Base-by-base conservation (phyloP, 2,797 vertebrate species). In the Pelodytes ibericus region DNA sequence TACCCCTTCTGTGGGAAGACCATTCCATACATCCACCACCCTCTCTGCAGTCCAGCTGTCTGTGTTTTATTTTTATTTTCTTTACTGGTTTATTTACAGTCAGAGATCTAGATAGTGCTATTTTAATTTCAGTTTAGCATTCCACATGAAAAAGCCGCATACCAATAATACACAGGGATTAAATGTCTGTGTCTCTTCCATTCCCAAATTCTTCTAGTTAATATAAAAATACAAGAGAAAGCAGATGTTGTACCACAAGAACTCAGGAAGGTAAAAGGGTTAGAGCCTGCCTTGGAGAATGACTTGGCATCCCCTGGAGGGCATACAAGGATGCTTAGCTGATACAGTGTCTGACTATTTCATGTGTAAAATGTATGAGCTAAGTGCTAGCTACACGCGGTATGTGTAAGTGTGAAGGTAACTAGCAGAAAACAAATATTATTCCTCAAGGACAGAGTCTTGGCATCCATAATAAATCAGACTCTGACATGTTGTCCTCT, bases 181-280 rank as follows among this genome's bases (percentile, higher is more conserved):
- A n/a, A n/a, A n/a, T n/a, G n/a, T n/a, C n/a, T n/a, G 33, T 36
- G 5, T 36, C 5, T 36, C 5, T 13, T 36, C 33, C 13, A 13
- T 36, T 36, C 33, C 33, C 33, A 36, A 5, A 36, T 13, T 5
- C 33, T 36, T 13, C 5, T 36, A 13, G 5, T 36, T 36, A 36
- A 36, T 36, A 36, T 36, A 13, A 13, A 13, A 13, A n/a, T n/a
- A n/a, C n/a, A n/a, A n/a, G n/a, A n/a, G n/a, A 70, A 36, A 70
- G 59, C 74, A 70, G 74, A 76, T 76, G 74, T 63, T 44, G 13
- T 16, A 20, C 61, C 39, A 75, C 30, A 29, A 69, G 53, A 27
- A 44, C 25, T 53, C 44, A 51, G 57, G 51, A 69, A 62, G 74
- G 57, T 61, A 75, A 67, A 53, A 15, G 8, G 24, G 30, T 36